Evolutionary conservation across 2,888 invertebrate species (phyloP).

Genomic region (Uloborus plumipes): DNA sequence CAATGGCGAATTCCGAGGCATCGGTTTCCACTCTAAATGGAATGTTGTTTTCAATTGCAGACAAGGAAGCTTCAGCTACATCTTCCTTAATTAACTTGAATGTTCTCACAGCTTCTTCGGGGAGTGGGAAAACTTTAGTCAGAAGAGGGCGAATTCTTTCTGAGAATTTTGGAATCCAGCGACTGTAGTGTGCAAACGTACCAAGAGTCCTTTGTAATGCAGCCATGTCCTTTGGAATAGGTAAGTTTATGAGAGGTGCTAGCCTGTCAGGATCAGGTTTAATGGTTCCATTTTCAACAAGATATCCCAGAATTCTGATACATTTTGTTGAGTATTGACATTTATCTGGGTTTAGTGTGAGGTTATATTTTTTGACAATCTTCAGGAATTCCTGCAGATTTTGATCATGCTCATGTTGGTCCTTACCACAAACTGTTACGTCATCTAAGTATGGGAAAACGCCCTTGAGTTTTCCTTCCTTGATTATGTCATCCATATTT

Average conservation of each 20-base stretch:
- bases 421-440: slow-evolving; percentile 13
- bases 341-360: slow-evolving; percentile 20
- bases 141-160: neutral
- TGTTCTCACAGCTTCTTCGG: neutral
- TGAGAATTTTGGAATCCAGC: slow-evolving; percentile 4
- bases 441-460: slow-evolving; percentile 2
- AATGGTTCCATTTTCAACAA: neutral
- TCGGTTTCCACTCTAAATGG: slow-evolving; percentile 24
- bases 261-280: slow-evolving; percentile 20
- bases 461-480: slow-evolving; percentile 27
- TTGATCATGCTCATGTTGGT: neutral
- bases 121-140: neutral
- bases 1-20: slow-evolving; percentile 17
- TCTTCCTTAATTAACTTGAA: neutral
- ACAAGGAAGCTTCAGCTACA: neutral
- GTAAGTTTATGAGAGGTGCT: slow-evolving; percentile 8
- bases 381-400: neutral
- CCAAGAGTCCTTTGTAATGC: neutral
- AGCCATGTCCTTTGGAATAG: neutral
- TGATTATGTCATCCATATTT: slow-evolving; percentile 46
- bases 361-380: neutral
- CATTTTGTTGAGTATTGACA: slow-evolving; percentile 4
- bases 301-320: neutral
- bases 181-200: slow-evolving; percentile 15
- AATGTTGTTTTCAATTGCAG: slow-evolving; percentile 9